A percentile compares a stretch with the other conserved stretches of the same genome.
Evolutionary conservation across 2,113 vertebrate species (phyloP).

Genomic region (Illadopsis cleaveri): DNA sequence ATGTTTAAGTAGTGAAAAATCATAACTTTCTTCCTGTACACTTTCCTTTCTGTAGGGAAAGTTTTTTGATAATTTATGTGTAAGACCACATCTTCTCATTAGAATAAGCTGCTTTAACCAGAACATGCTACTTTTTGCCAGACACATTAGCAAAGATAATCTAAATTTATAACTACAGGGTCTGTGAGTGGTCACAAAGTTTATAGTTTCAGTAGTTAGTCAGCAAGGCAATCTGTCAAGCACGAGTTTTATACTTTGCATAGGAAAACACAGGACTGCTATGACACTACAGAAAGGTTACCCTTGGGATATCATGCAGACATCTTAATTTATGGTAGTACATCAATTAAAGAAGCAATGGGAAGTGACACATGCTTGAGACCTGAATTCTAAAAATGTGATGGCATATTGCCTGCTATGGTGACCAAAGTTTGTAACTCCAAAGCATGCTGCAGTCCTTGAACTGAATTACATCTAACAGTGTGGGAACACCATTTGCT

Average conservation of each 20-base stretch:
- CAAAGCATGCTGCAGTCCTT: background rate
- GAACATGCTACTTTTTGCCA: background rate
- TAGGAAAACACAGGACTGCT: background rate
- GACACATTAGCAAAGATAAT: background rate
- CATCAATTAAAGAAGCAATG: background rate
- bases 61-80: background rate
- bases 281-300: background rate
- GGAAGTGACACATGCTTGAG: background rate
- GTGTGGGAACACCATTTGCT: slow-evolving; percentile 3
- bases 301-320: background rate
- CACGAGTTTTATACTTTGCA: background rate
- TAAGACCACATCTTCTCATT: background rate
- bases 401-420: background rate
- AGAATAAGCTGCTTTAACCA: background rate
- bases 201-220: background rate
- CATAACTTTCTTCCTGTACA: background rate
- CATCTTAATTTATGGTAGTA: background rate
- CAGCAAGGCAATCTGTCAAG: background rate
- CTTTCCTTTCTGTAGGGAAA: background rate
- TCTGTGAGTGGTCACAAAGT: background rate
- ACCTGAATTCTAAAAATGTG: background rate
- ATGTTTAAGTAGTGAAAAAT: background rate
- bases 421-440: background rate
- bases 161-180: background rate
- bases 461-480: background rate